Evolutionary conservation across 23 tunicate genomes (phyloP).

Genomic region (Trididemnum nubilum): DNA sequence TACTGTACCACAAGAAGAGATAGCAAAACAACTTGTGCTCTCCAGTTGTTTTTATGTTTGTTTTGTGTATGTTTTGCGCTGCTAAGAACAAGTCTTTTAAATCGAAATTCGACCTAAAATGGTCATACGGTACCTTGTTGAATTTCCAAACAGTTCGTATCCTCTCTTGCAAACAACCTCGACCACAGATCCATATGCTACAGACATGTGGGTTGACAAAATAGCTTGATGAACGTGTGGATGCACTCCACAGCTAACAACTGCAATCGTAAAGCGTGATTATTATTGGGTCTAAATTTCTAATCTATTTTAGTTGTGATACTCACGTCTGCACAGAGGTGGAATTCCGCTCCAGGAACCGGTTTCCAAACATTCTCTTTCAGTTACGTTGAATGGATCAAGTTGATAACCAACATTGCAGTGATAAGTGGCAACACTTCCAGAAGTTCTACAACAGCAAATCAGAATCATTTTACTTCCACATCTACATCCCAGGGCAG

Average conservation of each 20-base stretch:
- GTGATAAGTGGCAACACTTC: slow-evolving; percentile 48
- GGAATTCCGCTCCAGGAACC: slow-evolving; percentile 82
- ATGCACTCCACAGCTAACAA: slow-evolving; percentile 48
- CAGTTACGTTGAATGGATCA: slow-evolving; percentile 33
- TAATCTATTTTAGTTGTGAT: too few species aligned
- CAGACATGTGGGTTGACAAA: neutral
- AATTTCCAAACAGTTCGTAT: slow-evolving; percentile 29
- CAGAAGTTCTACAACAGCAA: slow-evolving; percentile 40
- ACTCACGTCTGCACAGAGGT: slow-evolving; percentile 61
- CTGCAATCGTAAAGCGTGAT: too few species aligned
- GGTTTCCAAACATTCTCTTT: slow-evolving; percentile 52
- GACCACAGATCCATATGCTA: slow-evolving; percentile 31
- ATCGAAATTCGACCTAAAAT: too few species aligned
- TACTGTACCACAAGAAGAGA: too few species aligned
- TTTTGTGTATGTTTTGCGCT: too few species aligned
- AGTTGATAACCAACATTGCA: slow-evolving; percentile 72
- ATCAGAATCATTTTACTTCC: too few species aligned
- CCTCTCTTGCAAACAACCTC: slow-evolving; percentile 52
- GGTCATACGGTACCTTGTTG: slow-evolving; percentile 30
- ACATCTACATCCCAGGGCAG: too few species aligned
- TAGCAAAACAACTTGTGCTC: too few species aligned
- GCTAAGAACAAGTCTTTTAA: too few species aligned
- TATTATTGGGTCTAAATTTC: too few species aligned
- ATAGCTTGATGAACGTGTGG: slow-evolving; percentile 46
- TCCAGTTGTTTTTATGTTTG: too few species aligned